phyloP scores from a whole-genome alignment of 1,140 invertebrate genomes.

The Pogonomyrmex barbatus region DNA sequence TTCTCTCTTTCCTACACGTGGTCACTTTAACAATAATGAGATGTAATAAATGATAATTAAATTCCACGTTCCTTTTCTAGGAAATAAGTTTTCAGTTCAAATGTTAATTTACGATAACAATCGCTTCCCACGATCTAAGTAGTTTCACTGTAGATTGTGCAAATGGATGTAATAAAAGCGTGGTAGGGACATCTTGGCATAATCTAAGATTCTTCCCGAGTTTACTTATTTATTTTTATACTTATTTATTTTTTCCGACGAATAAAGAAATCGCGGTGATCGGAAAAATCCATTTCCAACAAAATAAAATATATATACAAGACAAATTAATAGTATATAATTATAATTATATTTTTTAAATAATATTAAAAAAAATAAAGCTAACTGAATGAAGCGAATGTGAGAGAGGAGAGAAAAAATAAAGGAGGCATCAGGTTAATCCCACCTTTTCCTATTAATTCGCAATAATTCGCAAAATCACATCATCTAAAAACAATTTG shows the following conservation, averaged over 20 bases:
- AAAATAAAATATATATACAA: neutral
- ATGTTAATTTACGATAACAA: constrained; percentile 49
- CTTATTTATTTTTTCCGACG: neutral
- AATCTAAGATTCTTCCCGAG: constrained; percentile 39
- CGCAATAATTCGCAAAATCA: constrained; percentile 16
- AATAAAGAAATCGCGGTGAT: neutral
- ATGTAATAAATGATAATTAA: constrained; percentile 39
- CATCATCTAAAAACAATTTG: neutral
- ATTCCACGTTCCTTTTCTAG: neutral
- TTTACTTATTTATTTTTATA: too few relatives aligned
- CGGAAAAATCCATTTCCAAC: neutral
- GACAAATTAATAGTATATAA: neutral
- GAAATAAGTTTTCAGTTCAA: constrained; percentile 30
- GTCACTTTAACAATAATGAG: neutral
- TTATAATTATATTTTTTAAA: neutral
- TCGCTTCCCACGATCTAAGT: constrained; percentile 26
- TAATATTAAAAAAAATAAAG: neutral
- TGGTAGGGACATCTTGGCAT: neutral
- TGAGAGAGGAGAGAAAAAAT: constrained; percentile 2
- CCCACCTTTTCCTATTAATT: neutral
- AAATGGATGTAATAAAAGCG: constrained; percentile 20
- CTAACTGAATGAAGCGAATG: neutral
- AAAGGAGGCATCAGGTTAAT: constrained; percentile 1
- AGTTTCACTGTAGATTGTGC: constrained; percentile 29
- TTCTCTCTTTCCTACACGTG: neutral